These are phyloP conservation scores for Leucoma salicis DNA, from an alignment of 2,888 invertebrate species.

Conservation along the genomic window DNA sequence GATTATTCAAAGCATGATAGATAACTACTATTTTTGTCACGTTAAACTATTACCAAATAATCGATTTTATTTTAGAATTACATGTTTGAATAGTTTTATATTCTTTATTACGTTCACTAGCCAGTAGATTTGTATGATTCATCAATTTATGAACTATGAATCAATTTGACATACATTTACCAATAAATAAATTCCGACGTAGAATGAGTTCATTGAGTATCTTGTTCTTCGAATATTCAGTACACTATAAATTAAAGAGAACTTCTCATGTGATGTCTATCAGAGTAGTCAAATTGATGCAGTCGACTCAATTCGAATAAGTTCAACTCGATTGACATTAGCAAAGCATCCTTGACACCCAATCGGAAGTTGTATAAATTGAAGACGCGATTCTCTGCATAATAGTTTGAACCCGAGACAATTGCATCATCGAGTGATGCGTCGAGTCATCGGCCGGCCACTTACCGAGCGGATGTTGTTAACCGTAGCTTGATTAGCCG, in stretches of 20 bases:
- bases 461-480: constrained; percentile 77
- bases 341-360: constrained; percentile 65
- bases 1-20: too few relatives aligned
- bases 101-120: too few relatives aligned
- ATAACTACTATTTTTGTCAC: too few relatives aligned
- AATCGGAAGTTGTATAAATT: constrained; percentile 73
- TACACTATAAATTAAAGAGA: constrained; percentile 21
- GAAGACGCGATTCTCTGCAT: constrained; percentile 54
- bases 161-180: neutral
- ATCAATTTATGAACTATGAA: neutral
- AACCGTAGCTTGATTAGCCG: constrained; percentile 77
- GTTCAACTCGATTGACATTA: constrained; percentile 56
- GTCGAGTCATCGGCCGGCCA: constrained; percentile 75
- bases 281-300: constrained; percentile 27
- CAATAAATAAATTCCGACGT: neutral
- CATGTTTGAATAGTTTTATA: too few relatives aligned
- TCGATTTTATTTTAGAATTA: too few relatives aligned
- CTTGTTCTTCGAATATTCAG: constrained; percentile 21
- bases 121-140: too few relatives aligned
- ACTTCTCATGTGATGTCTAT: constrained; percentile 8
- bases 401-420: constrained; percentile 53
- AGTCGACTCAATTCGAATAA: constrained; percentile 31
- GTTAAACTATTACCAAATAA: too few relatives aligned
- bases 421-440: constrained; percentile 71
- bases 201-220: neutral